These are phyloP conservation scores for Anarhynchus alexandrinus DNA, from an alignment of 2,113 vertebrate species.

Conservation along the genomic window DNA sequence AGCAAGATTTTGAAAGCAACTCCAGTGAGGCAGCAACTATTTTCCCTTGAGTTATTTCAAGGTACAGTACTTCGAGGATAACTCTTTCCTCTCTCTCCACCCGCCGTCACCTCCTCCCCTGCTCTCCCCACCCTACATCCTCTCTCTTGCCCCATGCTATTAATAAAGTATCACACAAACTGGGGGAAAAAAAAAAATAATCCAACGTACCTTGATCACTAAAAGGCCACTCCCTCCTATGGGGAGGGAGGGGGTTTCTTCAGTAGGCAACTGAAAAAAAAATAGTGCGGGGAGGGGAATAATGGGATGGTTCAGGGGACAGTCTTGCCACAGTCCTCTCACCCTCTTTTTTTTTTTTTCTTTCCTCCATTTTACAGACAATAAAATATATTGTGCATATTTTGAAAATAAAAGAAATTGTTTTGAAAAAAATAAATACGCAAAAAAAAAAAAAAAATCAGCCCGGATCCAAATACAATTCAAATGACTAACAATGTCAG, in stretches of 20 bases:
- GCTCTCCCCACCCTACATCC: conserved; percentile 38
- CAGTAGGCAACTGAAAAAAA: conserved; percentile 49
- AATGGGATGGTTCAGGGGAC: neutral
- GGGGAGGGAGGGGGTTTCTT: conserved; percentile 51
- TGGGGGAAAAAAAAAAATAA: neutral
- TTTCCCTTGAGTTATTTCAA: conserved; percentile 47
- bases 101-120: conserved; percentile 4
- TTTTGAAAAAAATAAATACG: neutral
- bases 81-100: conserved; percentile 1
- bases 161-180: conserved; percentile 34
- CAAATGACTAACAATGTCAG: conserved; percentile 31
- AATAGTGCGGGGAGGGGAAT: neutral
- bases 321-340: neutral
- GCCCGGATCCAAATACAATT: conserved; percentile 17
- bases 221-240: conserved; percentile 48
- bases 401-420: neutral
- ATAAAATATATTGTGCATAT: neutral
- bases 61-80: conserved; percentile 28
- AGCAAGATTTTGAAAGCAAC: conserved; percentile 25
- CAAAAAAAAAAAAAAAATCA: neutral
- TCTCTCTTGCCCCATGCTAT: conserved; percentile 21
- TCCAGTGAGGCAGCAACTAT: conserved; percentile 18
- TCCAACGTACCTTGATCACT: conserved; percentile 52
- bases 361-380: conserved; percentile 23
- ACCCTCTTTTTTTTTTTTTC: neutral